Evolutionary conservation across 2,888 invertebrate species (phyloP), one percentile per base, ranked within the genome.

Genomic region (Leptinotarsa rubiginosa): DNA sequence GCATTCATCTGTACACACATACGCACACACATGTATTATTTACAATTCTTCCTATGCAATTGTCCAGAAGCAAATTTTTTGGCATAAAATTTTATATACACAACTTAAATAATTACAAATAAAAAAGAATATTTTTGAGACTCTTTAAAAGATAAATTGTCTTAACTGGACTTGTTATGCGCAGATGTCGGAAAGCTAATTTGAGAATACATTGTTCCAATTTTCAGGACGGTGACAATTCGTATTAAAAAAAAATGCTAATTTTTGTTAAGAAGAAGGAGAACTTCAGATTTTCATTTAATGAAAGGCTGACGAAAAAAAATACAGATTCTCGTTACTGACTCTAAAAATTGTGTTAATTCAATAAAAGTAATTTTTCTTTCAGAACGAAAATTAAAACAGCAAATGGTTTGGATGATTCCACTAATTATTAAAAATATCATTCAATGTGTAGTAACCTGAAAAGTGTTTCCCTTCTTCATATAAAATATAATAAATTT

Each of bases 211-310:
- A 78, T 79, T 80, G 79, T 81, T 81, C 79, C 80, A 80, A 78
- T 83, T 79, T 79, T 81, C 85, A 86, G 87, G 87, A 87, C 87
- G 87, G 87, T 87, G 86, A 85, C 85, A 86, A 83, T 87, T 86
- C 84, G 85, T 84, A 86, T 85, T 74, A 74, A 69, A 77, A 72
- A 70, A 66, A 71, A 68, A 71, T 67, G 18, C 49, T 50, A 67
- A 12, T 22, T 65, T 16, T 69, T 16, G 47, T 18, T 59, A 73
- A 65, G 69, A 73, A 73, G 69, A 69, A 73, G 69, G 65, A 73
- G 65, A 73, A 69, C n/a, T 20, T 22, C 31, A 56, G 18, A 47
- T 64, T 47, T 56, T 18, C 49, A 59, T 18, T 64, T n/a, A 41
- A 41, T 10, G 10, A 41, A 31, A 31, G 65, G 47, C 18, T n/a